A percentile compares a stretch with the other conserved stretches of the same genome.
These are phyloP conservation scores for Lasioglossum villosulum DNA, from an alignment of 2,888 invertebrate species.

Conservation along the genomic window DNA sequence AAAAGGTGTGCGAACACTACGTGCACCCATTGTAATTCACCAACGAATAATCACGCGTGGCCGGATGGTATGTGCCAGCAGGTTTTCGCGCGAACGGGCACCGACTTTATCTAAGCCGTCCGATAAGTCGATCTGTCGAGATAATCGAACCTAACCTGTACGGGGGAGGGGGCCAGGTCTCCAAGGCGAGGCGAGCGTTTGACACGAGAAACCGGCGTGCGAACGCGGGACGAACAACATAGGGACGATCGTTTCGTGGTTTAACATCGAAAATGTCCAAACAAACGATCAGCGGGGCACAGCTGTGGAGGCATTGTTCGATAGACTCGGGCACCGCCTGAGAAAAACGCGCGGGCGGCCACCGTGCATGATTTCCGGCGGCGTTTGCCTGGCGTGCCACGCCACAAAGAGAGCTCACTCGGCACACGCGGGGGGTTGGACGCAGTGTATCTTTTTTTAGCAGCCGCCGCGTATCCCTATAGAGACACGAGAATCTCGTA, in stretches of 20 bases:
- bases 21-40: too few relatives aligned
- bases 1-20: too few relatives aligned
- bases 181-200: constrained; percentile 22
- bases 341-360: constrained; percentile 64
- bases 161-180: not conserved
- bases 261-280: not conserved
- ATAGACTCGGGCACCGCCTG: constrained; percentile 43
- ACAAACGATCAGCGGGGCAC: not conserved
- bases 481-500: constrained; percentile 25
- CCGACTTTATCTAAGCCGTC: constrained; percentile 32
- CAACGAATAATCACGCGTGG: not conserved
- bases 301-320: not conserved
- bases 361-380: constrained; percentile 68
- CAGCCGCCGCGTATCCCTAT: constrained; percentile 46
- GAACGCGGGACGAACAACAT: not conserved
- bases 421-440: constrained; percentile 45
- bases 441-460: constrained; percentile 62
- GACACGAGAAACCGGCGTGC: constrained; percentile 40
- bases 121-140: constrained; percentile 34
- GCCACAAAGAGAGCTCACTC: constrained; percentile 59
- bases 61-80: not conserved
- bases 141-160: constrained; percentile 38
- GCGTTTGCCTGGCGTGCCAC: constrained; percentile 66
- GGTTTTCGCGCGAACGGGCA: constrained; percentile 22
- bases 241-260: not conserved